Evolutionary conservation across 2,888 invertebrate genomes (phyloP).

Genomic region (Sphaerophoria rueppellii): DNA sequence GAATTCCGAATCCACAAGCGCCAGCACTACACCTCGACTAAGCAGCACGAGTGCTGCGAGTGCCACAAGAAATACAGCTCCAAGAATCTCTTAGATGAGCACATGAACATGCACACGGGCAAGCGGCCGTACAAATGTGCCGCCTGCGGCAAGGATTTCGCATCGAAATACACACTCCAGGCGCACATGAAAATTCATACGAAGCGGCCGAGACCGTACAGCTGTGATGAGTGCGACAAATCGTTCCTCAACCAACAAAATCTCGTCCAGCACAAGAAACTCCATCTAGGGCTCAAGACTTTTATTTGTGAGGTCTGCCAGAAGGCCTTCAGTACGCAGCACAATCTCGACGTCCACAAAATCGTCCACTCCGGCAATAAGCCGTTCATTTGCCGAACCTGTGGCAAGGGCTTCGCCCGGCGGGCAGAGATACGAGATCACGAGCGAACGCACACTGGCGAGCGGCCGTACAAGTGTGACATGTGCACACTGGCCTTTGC

Average conservation of each 20-base stretch:
- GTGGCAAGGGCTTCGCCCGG: constrained; percentile 89
- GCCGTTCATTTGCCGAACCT: constrained; percentile 87
- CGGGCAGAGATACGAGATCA: constrained; percentile 91
- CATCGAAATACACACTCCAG: constrained; percentile 90
- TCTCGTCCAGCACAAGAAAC: constrained; percentile 88
- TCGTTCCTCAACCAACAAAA: constrained; percentile 90
- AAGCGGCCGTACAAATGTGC: constrained; percentile 86
- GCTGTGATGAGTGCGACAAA: constrained; percentile 87
- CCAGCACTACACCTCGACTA: constrained; percentile 85
- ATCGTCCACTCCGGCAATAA: constrained; percentile 90
- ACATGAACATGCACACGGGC: constrained; percentile 88
- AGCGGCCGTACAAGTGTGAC: constrained; percentile 90
- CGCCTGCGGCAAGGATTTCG: constrained; percentile 88
- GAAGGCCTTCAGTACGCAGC: constrained; percentile 90
- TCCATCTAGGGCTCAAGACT: constrained; percentile 87
- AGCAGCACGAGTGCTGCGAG: constrained; percentile 85
- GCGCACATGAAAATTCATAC: constrained; percentile 90
- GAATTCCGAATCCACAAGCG: constrained; percentile 86
- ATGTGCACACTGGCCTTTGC: constrained; percentile 90
- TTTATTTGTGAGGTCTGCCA: constrained; percentile 80
- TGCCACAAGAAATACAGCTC: constrained; percentile 89
- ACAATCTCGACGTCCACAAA: constrained; percentile 90
- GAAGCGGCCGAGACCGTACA: constrained; percentile 87
- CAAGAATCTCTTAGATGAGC: constrained; percentile 87
- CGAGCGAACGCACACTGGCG: constrained; percentile 90